These are phyloP conservation scores for Centrocercus urophasianus DNA, from an alignment of 2,113 vertebrate genomes.

Conservation along the genomic window DNA sequence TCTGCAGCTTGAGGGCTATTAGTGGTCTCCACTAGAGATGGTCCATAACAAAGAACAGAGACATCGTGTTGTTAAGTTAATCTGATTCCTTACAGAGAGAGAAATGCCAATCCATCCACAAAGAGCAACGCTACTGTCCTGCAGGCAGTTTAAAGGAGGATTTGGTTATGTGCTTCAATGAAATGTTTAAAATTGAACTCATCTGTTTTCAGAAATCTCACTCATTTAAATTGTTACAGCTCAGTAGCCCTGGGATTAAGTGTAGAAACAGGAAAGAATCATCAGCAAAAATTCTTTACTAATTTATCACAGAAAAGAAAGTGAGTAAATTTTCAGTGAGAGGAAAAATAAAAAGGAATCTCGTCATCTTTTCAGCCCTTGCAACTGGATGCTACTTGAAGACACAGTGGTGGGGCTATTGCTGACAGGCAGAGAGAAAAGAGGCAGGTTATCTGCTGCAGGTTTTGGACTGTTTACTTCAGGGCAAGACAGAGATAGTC, in stretches of 20 bases:
- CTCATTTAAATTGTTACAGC: slow-evolving; percentile 76
- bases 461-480: neutral
- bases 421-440: neutral
- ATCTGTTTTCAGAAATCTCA: slow-evolving; percentile 75
- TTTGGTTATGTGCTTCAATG: slow-evolving; percentile 48
- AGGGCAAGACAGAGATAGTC: neutral
- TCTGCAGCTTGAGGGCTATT: neutral
- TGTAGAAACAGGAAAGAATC: slow-evolving; percentile 42
- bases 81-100: slow-evolving; percentile 15
- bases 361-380: neutral
- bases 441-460: neutral
- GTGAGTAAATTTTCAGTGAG: neutral
- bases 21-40: neutral
- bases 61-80: slow-evolving; percentile 1
- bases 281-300: slow-evolving; percentile 66
- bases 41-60: neutral
- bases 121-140: slow-evolving; percentile 25
- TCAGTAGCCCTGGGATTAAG: slow-evolving; percentile 69
- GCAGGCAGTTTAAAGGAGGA: slow-evolving; percentile 60
- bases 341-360: neutral
- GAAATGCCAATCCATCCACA: neutral
- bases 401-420: neutral
- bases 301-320: slow-evolving; percentile 57
- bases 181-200: slow-evolving; percentile 73
- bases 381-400: neutral